These are phyloP conservation scores for Gastrophysa polygoni DNA, from an alignment of 2,888 invertebrate genomes.

Conservation along the genomic window DNA sequence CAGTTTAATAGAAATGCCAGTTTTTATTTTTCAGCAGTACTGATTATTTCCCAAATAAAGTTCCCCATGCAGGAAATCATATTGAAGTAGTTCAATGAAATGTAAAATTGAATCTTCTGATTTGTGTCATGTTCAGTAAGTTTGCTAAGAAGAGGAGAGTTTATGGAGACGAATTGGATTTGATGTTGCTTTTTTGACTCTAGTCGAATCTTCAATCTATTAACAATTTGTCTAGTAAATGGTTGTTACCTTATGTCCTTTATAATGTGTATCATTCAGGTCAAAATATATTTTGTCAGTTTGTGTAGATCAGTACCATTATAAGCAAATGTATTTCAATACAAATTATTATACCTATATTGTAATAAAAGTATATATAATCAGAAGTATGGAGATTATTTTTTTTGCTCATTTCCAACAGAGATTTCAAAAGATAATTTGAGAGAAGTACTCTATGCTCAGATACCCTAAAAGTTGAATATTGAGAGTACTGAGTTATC, in stretches of 20 bases:
- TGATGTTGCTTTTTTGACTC: neutral
- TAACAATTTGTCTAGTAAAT: neutral
- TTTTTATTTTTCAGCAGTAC: no score
- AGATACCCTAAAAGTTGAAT: no score
- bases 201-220: conserved; percentile 8
- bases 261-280: neutral
- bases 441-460: no score
- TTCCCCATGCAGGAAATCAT: no score
- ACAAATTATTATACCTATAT: neutral
- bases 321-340: neutral
- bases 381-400: neutral
- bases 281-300: neutral
- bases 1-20: neutral
- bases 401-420: neutral
- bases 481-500: no score
- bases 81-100: no score
- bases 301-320: neutral
- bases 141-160: neutral
- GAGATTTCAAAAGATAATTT: no score
- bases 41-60: no score
- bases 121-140: neutral
- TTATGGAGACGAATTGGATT: neutral
- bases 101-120: neutral
- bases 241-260: neutral
- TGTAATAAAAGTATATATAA: neutral